Conservation (phyloP, 2,113 vertebrate species). For the Scatophagus argus region DNA sequence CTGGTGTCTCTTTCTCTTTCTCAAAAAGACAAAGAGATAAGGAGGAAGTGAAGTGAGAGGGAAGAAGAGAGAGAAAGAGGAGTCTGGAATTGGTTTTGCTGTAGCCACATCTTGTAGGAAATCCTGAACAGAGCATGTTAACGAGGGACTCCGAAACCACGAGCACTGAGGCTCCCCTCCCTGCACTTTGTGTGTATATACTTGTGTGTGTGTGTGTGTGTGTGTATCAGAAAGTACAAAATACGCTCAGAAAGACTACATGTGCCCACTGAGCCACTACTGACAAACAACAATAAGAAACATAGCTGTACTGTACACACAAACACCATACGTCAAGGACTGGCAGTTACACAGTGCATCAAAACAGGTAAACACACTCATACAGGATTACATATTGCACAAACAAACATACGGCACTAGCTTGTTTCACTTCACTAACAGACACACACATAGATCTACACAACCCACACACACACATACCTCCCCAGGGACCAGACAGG, state of each 20-base stretch:
- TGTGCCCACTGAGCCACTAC: conserved; percentile 23
- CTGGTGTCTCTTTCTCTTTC: conserved; percentile 20
- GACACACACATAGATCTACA: conserved; percentile 21
- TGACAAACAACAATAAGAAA: conserved; percentile 21
- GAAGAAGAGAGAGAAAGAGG: conserved; percentile 47
- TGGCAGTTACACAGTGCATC: conserved; percentile 39
- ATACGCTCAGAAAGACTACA: conserved; percentile 23
- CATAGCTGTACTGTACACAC: conserved; percentile 6
- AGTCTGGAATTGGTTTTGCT: conserved; percentile 79
- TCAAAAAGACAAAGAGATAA: conserved; percentile 58
- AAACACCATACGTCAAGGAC: conserved; percentile 1
- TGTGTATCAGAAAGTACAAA: conserved; percentile 24
- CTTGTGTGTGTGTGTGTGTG: conserved; percentile 21
- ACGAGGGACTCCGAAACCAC: conserved; percentile 81
- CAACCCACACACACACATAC: conserved; percentile 40
- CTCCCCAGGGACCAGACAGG: conserved; percentile 67
- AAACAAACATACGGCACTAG: conserved; percentile 22
- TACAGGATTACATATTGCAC: conserved; percentile 28
- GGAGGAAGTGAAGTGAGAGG: conserved; percentile 29
- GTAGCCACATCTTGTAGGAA: conserved; percentile 81
- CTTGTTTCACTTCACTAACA: neutral
- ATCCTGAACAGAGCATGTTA: conserved; percentile 86
- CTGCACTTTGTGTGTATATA: conserved; percentile 7
- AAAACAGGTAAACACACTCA: conserved; percentile 39
- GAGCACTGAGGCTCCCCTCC: conserved; percentile 67